Conservation (phyloP, 2,888 invertebrate species). For the Eubasilissa splendida region DNA sequence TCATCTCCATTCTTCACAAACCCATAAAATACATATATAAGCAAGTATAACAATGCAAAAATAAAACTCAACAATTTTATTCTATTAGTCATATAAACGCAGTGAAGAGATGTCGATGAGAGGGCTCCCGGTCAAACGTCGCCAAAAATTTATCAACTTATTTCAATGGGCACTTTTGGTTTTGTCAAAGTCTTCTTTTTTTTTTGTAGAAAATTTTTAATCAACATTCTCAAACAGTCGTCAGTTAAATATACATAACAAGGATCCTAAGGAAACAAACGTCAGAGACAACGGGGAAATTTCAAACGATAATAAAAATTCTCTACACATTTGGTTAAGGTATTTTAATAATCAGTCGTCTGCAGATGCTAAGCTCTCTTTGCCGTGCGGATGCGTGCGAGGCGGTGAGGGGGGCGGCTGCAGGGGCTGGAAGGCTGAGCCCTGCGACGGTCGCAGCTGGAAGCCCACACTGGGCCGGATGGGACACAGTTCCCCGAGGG, state of each 20-base stretch:
- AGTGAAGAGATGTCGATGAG: constrained; percentile 37
- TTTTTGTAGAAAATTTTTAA: constrained; percentile 64
- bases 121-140: constrained; percentile 46
- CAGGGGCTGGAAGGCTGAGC: constrained; percentile 86
- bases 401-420: constrained; percentile 62
- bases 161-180: constrained; percentile 76
- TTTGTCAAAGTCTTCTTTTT: constrained; percentile 64
- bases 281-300: constrained; percentile 34
- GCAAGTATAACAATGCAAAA: constrained; percentile 56
- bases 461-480: constrained; percentile 81
- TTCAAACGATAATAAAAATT: constrained; percentile 48
- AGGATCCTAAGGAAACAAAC: constrained; percentile 53
- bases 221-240: constrained; percentile 53
- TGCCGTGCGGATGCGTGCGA: constrained; percentile 46
- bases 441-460: constrained; percentile 84
- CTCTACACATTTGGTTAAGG: constrained; percentile 52
- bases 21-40: constrained; percentile 48
- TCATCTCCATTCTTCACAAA: constrained; percentile 46
- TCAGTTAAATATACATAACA: constrained; percentile 50
- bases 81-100: constrained; percentile 31
- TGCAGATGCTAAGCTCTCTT: constrained; percentile 52
- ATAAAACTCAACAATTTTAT: constrained; percentile 54
- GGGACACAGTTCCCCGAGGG: constrained; percentile 64
- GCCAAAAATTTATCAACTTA: constrained; percentile 64
- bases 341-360: constrained; percentile 45